Conservation (phyloP, 2,113 vertebrate genomes). For the Coreoperca whiteheadi region DNA sequence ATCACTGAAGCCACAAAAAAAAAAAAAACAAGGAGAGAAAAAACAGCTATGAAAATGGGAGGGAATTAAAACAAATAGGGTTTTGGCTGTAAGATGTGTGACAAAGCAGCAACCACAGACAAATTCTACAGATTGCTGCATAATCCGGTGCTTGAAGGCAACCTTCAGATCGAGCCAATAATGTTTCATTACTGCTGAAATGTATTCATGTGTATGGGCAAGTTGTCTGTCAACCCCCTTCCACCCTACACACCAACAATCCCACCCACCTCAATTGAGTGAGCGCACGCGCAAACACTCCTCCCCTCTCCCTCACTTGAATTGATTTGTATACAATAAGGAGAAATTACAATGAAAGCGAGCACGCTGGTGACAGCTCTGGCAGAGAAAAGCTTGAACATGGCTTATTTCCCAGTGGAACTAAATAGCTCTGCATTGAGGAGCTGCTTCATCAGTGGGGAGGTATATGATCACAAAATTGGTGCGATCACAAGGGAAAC, state of each 20-base stretch:
- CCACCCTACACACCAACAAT: slow-evolving; percentile 6
- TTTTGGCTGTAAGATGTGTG: slow-evolving; percentile 49
- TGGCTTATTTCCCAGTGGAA: slow-evolving; percentile 82
- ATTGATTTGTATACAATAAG: slow-evolving; percentile 80
- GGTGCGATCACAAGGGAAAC: slow-evolving; percentile 63
- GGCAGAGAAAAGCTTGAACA: slow-evolving; percentile 65
- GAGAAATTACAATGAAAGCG: slow-evolving; percentile 72
- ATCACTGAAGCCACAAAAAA: slow-evolving; percentile 9
- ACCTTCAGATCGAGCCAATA: slow-evolving; percentile 59
- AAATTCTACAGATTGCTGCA: slow-evolving; percentile 60
- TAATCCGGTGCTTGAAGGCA: slow-evolving; percentile 70
- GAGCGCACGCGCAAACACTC: slow-evolving; percentile 11
- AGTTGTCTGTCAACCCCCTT: slow-evolving; percentile 73
- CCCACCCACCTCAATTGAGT: slow-evolving; percentile 5
- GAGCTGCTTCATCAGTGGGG: slow-evolving; percentile 65
- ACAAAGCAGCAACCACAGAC: slow-evolving; percentile 53
- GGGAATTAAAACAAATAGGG: slow-evolving; percentile 62
- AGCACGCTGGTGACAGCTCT: slow-evolving; percentile 61
- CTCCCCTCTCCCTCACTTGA: slow-evolving; percentile 57
- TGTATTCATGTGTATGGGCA: slow-evolving; percentile 75
- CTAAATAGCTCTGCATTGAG: slow-evolving; percentile 53
- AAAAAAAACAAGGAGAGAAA: neutral
- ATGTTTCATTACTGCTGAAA: slow-evolving; percentile 74
- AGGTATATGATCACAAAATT: slow-evolving; percentile 62
- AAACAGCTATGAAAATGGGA: slow-evolving; percentile 26